Evolutionary conservation across 1,140 invertebrate genomes (phyloP).

Genomic region (Bombus haemorrhoidalis): DNA sequence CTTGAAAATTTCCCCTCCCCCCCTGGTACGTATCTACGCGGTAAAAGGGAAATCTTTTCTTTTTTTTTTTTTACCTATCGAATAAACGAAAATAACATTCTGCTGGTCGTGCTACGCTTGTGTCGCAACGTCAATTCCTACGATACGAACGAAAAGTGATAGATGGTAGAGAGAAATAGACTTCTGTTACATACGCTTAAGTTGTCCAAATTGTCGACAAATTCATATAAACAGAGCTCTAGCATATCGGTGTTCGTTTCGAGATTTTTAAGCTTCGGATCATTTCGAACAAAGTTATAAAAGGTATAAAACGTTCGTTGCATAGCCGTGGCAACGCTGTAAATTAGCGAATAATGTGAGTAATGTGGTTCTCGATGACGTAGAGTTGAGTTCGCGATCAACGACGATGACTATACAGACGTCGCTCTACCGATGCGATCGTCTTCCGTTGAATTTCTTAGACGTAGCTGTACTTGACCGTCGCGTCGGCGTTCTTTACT

Average conservation of each 20-base stretch:
- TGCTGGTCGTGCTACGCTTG: too few species aligned
- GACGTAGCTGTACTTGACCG: background rate
- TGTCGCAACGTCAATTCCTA: background rate
- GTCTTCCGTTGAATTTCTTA: background rate
- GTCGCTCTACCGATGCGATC: background rate
- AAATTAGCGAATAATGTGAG: background rate
- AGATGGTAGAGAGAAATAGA: too few species aligned
- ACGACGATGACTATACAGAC: accelerated
- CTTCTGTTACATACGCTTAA: accelerated
- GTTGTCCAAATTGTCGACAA: background rate
- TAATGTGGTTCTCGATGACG: background rate
- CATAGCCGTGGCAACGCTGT: background rate
- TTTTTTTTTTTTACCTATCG: too few species aligned
- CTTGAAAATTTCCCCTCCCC: background rate
- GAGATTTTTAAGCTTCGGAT: too few species aligned
- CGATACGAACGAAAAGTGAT: background rate
- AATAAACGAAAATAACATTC: too few species aligned
- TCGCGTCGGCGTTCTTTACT: background rate
- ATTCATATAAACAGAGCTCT: background rate
- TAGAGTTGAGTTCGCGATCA: background rate
- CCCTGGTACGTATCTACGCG: too few species aligned
- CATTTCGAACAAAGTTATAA: background rate
- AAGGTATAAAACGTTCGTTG: background rate
- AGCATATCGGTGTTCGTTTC: too few species aligned
- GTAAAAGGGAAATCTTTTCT: too few species aligned